These are phyloP conservation scores for Emydura subglobosa DNA, from an alignment of 2,113 vertebrate genomes.

Conservation along the genomic window DNA sequence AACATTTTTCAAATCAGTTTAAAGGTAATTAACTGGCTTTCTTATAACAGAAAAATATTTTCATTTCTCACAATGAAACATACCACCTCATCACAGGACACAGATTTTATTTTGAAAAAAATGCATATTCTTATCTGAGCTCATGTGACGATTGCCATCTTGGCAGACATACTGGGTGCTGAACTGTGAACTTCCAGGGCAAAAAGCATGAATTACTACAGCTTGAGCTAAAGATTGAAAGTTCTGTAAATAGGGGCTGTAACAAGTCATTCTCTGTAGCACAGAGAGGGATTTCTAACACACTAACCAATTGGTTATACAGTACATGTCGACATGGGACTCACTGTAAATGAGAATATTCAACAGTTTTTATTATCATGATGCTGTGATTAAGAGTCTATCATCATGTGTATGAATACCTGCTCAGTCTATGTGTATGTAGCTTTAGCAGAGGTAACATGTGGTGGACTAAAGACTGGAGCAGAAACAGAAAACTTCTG, in stretches of 20 bases:
- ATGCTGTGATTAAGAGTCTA: neutral
- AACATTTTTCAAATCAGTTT: slow-evolving; percentile 15
- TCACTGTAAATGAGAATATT: neutral
- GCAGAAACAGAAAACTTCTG: neutral
- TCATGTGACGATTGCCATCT: neutral
- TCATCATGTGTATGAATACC: neutral
- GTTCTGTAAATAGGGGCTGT: neutral
- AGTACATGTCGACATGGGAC: neutral
- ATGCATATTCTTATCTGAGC: neutral
- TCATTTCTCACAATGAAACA: neutral
- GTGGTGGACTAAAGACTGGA: neutral
- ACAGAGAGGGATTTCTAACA: no score
- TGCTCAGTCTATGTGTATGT: neutral
- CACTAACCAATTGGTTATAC: neutral
- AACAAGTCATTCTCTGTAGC: no score
- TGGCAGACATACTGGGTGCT: neutral
- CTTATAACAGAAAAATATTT: slow-evolving; percentile 17
- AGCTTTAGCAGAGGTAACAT: neutral
- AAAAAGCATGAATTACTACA: neutral
- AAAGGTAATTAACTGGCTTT: slow-evolving; percentile 1
- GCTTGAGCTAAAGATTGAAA: neutral
- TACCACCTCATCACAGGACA: neutral
- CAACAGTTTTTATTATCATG: neutral
- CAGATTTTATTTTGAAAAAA: neutral
- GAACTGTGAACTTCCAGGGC: neutral